Evolutionary conservation across 2,113 vertebrate genomes (phyloP).

Genomic region (Atractosteus spatula): DNA sequence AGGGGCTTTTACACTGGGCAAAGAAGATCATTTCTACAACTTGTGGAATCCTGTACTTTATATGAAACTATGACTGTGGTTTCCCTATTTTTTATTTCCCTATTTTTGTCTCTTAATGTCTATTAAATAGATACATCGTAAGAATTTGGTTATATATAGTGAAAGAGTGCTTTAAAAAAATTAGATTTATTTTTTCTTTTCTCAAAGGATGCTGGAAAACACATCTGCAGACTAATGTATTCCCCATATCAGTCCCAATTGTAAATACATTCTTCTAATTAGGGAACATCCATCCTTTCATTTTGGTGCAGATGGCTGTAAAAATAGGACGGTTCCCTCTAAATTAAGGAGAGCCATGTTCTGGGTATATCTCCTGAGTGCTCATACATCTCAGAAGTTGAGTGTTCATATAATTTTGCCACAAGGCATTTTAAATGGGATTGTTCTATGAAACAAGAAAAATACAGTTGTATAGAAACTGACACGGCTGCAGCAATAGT

Average conservation of each 20-base stretch:
- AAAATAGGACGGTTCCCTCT: background rate
- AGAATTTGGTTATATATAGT: too few species aligned
- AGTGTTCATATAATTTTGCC: slow-evolving; percentile 9
- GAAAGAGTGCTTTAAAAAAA: too few species aligned
- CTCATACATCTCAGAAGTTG: slow-evolving; percentile 10
- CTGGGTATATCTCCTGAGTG: slow-evolving; percentile 3
- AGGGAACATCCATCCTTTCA: slow-evolving; percentile 5
- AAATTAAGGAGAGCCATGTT: slow-evolving; percentile 1
- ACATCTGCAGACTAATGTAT: too few species aligned
- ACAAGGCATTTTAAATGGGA: slow-evolving; percentile 17
- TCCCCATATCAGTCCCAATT: slow-evolving; percentile 1
- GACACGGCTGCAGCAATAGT: background rate
- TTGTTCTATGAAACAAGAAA: slow-evolving; percentile 17
- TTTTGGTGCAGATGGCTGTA: slow-evolving; percentile 1
- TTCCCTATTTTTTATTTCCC: too few species aligned
- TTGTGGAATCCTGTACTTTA: too few species aligned
- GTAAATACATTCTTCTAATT: slow-evolving; percentile 5
- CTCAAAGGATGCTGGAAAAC: too few species aligned
- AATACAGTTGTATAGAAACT: background rate
- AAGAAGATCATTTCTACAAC: too few species aligned
- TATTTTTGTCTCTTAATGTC: too few species aligned
- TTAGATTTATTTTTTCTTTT: too few species aligned
- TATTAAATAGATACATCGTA: too few species aligned
- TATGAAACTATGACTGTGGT: too few species aligned
- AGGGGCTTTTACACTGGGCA: too few species aligned